phyloP scores from a whole-genome alignment of 2,113 vertebrate genomes.

The Hypocryptadius cinnamomeus region DNA sequence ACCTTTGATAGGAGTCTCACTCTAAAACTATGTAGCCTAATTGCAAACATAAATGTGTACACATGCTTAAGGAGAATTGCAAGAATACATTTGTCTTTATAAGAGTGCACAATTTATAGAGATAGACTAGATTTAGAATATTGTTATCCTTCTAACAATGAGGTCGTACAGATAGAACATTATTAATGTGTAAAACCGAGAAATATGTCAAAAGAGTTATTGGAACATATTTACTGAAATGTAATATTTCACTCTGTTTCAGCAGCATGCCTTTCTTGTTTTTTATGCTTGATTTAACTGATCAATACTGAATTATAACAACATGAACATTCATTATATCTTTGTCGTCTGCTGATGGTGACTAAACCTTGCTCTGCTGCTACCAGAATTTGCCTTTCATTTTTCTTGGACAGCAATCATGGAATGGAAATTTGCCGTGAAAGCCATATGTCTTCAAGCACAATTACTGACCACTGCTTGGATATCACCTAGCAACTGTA shows the following conservation, averaged over 20 bases:
- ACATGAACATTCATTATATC: background rate
- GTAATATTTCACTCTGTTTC: background rate
- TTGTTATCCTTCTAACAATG: background rate
- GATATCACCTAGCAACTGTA: background rate
- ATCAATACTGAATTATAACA: background rate
- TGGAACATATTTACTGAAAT: background rate
- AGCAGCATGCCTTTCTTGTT: background rate
- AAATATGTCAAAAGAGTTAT: background rate
- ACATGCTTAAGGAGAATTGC: background rate
- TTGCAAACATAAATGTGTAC: background rate
- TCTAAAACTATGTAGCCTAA: background rate
- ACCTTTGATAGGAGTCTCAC: background rate
- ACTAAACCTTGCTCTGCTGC: background rate
- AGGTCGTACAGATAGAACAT: background rate
- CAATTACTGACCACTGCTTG: background rate
- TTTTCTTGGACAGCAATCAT: background rate
- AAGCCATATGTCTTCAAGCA: background rate
- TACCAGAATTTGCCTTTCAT: background rate
- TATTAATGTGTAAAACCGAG: background rate
- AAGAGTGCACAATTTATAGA: background rate
- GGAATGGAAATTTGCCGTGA: background rate
- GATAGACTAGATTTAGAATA: background rate
- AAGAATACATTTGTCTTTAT: background rate
- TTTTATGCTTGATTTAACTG: background rate
- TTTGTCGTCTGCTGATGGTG: background rate